Evolutionary conservation across 2,888 invertebrate species (phyloP).

Genomic region (Steinernema carpocapsae): DNA sequence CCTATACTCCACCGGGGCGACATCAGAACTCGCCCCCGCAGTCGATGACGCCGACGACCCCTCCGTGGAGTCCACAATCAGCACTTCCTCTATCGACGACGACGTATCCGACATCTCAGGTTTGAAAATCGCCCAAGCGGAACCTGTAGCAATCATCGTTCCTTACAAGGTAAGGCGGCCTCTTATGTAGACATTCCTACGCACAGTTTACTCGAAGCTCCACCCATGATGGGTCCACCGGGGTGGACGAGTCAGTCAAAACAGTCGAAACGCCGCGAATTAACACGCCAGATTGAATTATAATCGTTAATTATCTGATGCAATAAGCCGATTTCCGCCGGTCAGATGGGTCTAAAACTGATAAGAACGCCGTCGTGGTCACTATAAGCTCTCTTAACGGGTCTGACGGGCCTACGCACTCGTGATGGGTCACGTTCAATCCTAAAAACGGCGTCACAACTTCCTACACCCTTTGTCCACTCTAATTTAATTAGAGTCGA

Average conservation of each 20-base stretch:
- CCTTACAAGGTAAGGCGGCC: too few species aligned
- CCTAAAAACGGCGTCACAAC: too few species aligned
- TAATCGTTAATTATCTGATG: slow-evolving; percentile 19
- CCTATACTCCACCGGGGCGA: background rate
- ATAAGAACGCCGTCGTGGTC: slow-evolving; percentile 2
- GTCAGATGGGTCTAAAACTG: background rate
- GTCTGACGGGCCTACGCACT: too few species aligned
- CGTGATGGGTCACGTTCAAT: too few species aligned
- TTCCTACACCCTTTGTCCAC: too few species aligned
- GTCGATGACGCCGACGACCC: slow-evolving; percentile 15
- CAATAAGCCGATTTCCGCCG: slow-evolving; percentile 28
- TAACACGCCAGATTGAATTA: slow-evolving; percentile 20
- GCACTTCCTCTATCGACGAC: slow-evolving; percentile 25
- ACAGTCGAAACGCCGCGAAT: background rate
- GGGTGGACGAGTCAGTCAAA: slow-evolving; percentile 8
- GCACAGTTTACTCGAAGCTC: background rate
- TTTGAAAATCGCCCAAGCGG: too few species aligned
- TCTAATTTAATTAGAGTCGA: too few species aligned
- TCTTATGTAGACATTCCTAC: background rate
- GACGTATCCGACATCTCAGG: slow-evolving; percentile 5
- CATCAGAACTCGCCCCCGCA: background rate
- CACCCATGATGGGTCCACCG: background rate
- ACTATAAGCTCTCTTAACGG: too few species aligned
- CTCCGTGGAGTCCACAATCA: slow-evolving; percentile 22
- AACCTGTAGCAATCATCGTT: too few species aligned